Percentiles rank a stretch among this genome's conserved stretches.
These are phyloP conservation scores for Pollachius pollachius DNA, from an alignment of 2,113 vertebrate species.

Conservation along the genomic window DNA sequence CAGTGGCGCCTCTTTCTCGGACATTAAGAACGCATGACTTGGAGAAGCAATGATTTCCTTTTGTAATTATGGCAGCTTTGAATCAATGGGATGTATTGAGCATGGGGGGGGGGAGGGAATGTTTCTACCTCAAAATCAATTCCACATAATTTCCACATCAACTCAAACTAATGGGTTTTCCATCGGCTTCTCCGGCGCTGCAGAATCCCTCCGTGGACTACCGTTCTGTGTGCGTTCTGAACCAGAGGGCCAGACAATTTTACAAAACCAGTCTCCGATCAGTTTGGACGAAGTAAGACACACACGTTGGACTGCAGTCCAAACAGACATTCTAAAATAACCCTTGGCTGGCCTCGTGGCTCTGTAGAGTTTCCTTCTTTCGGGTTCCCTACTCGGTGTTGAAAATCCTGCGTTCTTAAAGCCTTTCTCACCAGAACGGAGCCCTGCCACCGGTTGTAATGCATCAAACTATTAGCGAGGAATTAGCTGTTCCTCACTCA, in stretches of 20 bases:
- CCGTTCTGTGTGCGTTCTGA: conserved; percentile 47
- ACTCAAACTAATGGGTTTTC: conserved; percentile 73
- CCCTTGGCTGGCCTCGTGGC: conserved; percentile 52
- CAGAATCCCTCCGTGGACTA: conserved; percentile 49
- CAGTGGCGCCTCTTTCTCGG: conserved; percentile 25
- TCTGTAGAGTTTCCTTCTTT: conserved; percentile 15
- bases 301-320: conserved; percentile 65
- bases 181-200: conserved; percentile 57
- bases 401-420: too few relatives aligned
- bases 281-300: conserved; percentile 64
- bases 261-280: conserved; percentile 49
- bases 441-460: too few relatives aligned
- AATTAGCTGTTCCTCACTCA: too few relatives aligned
- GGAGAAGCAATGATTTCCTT: conserved; percentile 40
- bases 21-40: conserved; percentile 59
- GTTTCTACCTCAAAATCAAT: conserved; percentile 69
- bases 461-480: too few relatives aligned
- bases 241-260: conserved; percentile 59
- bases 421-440: too few relatives aligned
- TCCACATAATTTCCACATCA: conserved; percentile 73
- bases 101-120: conserved; percentile 32
- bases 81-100: conserved; percentile 68
- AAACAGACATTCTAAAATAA: conserved; percentile 61
- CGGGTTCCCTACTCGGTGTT: too few relatives aligned
- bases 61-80: conserved; percentile 64